phyloP scores from a whole-genome alignment of 2,797 vertebrate genomes.

The Pipistrellus kuhlii region DNA sequence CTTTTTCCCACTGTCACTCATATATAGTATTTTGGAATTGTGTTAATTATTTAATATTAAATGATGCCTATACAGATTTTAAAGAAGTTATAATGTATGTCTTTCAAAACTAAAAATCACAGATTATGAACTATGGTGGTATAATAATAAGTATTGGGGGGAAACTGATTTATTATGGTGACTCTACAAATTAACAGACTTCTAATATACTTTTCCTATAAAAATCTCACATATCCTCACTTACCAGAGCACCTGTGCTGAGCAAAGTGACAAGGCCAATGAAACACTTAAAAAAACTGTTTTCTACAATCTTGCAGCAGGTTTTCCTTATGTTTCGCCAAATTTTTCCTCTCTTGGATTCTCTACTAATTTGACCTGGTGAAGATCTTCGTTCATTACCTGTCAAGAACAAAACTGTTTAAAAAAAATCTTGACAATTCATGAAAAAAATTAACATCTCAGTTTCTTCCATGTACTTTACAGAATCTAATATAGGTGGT shows the following conservation, averaged over 20 bases:
- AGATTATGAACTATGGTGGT: not conserved
- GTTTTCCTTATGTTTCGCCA: constrained; percentile 96
- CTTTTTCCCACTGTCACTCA: not conserved
- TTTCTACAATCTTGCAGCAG: constrained; percentile 95
- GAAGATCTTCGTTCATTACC: constrained; percentile 88
- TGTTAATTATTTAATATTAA: not conserved
- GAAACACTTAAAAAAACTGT: constrained; percentile 96
- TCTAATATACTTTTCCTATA: not conserved
- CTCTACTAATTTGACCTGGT: constrained; percentile 87
- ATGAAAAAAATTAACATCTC: not conserved
- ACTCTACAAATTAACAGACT: not conserved
- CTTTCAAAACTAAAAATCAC: constrained; percentile 15
- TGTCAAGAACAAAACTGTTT: constrained; percentile 79
- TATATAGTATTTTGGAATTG: constrained; percentile 25
- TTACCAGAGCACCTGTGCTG: constrained; percentile 94
- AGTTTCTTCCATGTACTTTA: not conserved
- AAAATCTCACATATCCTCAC: constrained; percentile 70
- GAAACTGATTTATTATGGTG: not conserved
- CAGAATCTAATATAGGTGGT: not conserved
- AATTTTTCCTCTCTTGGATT: constrained; percentile 86
- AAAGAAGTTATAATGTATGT: not conserved
- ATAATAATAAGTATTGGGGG: not conserved
- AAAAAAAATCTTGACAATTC: not conserved
- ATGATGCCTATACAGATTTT: not conserved
- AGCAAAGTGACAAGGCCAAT: constrained; percentile 97